These are phyloP conservation scores for Nyctibius grandis DNA, from an alignment of 2,797 vertebrate species.

Conservation along the genomic window DNA sequence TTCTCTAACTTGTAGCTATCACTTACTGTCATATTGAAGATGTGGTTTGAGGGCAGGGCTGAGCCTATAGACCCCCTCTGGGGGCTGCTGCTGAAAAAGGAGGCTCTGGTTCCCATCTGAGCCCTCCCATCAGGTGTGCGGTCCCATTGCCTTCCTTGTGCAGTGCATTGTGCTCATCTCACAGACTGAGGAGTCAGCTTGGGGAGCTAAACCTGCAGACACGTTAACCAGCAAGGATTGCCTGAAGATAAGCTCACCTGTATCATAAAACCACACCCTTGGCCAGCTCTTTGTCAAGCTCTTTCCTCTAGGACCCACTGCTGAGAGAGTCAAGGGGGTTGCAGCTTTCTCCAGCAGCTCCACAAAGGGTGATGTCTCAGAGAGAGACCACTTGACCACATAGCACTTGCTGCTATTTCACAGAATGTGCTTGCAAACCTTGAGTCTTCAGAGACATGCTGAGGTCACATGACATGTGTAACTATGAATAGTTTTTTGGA, in stretches of 20 bases:
- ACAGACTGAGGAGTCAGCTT: neutral
- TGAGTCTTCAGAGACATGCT: neutral
- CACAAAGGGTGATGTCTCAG: neutral
- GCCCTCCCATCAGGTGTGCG: neutral
- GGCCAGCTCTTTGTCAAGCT: neutral
- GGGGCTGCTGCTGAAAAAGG: neutral
- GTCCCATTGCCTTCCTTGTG: neutral
- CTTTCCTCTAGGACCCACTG: neutral
- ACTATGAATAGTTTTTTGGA: neutral
- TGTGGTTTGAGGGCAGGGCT: neutral
- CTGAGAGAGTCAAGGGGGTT: neutral
- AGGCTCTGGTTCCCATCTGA: neutral
- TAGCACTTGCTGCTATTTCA: neutral
- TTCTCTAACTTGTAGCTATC: constrained; percentile 9
- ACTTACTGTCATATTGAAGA: neutral
- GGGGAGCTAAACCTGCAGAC: neutral
- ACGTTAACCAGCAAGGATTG: neutral
- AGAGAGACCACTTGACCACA: neutral
- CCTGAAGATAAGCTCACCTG: neutral
- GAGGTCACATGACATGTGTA: neutral
- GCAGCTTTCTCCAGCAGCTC: neutral
- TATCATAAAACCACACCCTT: neutral
- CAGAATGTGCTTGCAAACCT: neutral
- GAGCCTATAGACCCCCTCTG: neutral
- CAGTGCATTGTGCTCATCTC: fast-evolving